phyloP scores from a whole-genome alignment of 2,113 vertebrate genomes.

The Neodon shergylaensis region DNA sequence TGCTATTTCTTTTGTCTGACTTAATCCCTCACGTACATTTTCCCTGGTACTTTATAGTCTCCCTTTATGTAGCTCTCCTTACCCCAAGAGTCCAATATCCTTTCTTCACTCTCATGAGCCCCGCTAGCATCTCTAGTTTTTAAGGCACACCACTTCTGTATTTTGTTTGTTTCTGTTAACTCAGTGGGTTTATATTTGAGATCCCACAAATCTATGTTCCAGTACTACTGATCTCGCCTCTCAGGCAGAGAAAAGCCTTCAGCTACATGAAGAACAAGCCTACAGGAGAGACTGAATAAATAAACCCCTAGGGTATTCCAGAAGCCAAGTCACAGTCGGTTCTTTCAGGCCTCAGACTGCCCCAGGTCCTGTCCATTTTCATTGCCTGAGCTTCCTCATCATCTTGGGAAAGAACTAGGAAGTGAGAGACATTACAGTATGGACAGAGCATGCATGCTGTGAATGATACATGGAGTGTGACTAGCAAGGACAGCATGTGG shows the following conservation, averaged over 20 bases:
- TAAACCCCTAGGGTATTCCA: not conserved
- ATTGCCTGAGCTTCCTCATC: not conserved
- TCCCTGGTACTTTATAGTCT: not conserved
- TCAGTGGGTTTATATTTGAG: not conserved
- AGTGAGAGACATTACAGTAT: not conserved
- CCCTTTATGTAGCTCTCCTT: not conserved
- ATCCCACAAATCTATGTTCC: not conserved
- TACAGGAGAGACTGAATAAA: not conserved
- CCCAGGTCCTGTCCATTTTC: not conserved
- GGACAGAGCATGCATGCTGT: not conserved
- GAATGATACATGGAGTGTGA: not conserved
- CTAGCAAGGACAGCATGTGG: not conserved
- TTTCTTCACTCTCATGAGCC: not conserved
- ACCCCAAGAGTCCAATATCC: not conserved
- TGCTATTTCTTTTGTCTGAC: not conserved
- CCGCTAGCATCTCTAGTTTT: not conserved
- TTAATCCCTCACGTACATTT: not conserved
- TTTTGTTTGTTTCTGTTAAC: not conserved
- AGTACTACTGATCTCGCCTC: not conserved
- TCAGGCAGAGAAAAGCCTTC: not conserved
- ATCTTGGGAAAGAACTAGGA: not conserved
- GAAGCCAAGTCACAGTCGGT: not conserved
- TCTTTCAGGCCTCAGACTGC: not conserved
- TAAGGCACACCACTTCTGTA: not conserved
- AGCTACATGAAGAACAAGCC: not conserved